Base-by-base conservation (phyloP, 2,797 vertebrate genomes). In the Manis crassicaudata region DNA sequence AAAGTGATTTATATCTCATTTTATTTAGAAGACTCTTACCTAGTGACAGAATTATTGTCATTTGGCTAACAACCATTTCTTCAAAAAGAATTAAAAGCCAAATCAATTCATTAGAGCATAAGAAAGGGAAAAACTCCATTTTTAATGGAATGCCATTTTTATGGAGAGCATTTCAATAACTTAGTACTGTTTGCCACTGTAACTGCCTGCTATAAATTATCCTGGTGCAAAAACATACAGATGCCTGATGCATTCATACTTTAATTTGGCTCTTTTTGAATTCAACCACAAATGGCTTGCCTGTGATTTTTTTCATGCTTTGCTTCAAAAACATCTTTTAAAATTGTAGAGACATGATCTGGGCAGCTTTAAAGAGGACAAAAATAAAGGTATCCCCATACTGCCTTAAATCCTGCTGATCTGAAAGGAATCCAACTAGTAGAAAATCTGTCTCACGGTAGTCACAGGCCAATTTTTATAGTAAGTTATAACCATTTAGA, bases 401-500 rank as follows among this genome's bases (percentile, higher is more conserved):
- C 23, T 80, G 13, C 65, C 77, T 85, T 68, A 90, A 14, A 75
- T 20, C 25, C n/a, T 79, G 84, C 70, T 94, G 76, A 89, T 86
- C 50, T 72, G 60, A 32, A 90, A 73, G 7, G 11, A 29, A 87
- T 63, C 29, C 50, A 70, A 18, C 5, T 72, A n/a, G 52, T 67
- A 86, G 40, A 79, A 79, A 88, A 82, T 88, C 85, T 76, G 32
- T 25, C 80, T 91, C 63, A 7, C 8, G 8, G 13, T 21, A 86
- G 23, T 89, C 58, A 60, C 37, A 62, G 63, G 40, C 52, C 76
- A 77, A 40, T 96, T 97, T 91, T 86, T 40, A 46, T 62, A 84
- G 65, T 95, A 89, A 97, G 93, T 97, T 96, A 85, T 77, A 95
- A 86, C 92, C 72, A 54, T 54, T 72, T 94, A 97, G 95, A 98